Evolutionary conservation across 2,113 vertebrate species (phyloP).

Genomic region (Myiozetetes cayanensis): DNA sequence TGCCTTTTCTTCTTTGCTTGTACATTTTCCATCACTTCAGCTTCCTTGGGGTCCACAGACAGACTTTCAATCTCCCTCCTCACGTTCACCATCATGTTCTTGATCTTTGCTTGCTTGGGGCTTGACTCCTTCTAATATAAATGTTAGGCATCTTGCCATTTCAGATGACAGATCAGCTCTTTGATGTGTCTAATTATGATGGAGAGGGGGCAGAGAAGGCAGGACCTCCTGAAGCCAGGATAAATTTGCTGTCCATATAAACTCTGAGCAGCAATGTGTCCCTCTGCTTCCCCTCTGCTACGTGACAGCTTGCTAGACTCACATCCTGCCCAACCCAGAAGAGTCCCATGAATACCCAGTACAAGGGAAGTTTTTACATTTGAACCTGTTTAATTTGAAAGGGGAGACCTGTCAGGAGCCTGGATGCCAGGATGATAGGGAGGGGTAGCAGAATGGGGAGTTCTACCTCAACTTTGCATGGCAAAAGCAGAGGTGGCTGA

Average conservation of each 20-base stretch:
- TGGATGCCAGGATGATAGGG: background rate
- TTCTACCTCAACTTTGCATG: conserved; percentile 15
- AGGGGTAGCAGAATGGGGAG: background rate
- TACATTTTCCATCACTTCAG: conserved; percentile 11
- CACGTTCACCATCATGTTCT: conserved; percentile 3
- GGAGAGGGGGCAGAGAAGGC: conserved; percentile 62
- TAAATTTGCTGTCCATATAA: conserved; percentile 65
- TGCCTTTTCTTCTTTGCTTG: conserved; percentile 51
- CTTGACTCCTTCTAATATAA: conserved; percentile 68
- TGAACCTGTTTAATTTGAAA: background rate
- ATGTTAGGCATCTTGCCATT: conserved; percentile 63
- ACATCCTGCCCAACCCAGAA: background rate
- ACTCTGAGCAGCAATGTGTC: background rate
- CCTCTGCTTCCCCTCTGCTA: background rate
- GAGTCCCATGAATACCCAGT: background rate
- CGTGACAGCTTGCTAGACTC: background rate
- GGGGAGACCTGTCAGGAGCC: background rate
- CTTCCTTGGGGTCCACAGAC: conserved; percentile 21
- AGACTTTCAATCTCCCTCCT: background rate
- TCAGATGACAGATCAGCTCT: conserved; percentile 66
- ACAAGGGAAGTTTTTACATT: background rate
- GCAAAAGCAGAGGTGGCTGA: conserved; percentile 34
- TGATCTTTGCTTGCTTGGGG: conserved; percentile 44
- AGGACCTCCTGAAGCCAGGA: conserved; percentile 66
- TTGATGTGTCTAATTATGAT: conserved; percentile 75